A percentile compares a stretch with the other conserved stretches of the same genome.
phyloP scores from a whole-genome alignment of 2,797 vertebrate species.

The Clarias fuscus region DNA sequence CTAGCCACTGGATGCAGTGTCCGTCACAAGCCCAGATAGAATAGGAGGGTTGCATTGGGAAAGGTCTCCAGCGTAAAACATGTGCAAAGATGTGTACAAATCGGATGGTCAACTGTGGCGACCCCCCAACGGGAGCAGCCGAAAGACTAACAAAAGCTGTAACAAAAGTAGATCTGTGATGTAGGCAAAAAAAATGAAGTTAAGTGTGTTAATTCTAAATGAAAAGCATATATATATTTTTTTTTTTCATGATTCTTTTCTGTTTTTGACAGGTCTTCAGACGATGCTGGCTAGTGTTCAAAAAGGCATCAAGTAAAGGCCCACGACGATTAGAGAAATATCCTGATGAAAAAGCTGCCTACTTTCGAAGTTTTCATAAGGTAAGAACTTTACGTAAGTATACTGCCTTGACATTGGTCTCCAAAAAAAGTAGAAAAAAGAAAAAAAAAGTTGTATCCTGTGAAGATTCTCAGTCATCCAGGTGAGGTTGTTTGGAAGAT shows the following conservation, averaged over 20 bases:
- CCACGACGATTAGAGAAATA: conserved; percentile 96
- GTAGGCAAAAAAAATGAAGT: background rate
- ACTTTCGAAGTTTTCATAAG: conserved; percentile 98
- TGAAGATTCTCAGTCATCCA: too few relatives aligned
- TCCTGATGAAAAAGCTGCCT: conserved; percentile 97
- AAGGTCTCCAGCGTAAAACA: too few relatives aligned
- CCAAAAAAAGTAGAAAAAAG: too few relatives aligned
- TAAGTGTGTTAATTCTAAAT: background rate
- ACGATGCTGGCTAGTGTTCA: conserved; percentile 97
- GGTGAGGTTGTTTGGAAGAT: too few relatives aligned
- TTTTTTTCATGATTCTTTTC: background rate
- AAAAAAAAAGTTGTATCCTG: too few relatives aligned
- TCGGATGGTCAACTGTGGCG: too few relatives aligned
- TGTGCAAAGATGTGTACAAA: too few relatives aligned
- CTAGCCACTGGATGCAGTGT: too few relatives aligned
- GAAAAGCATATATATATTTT: background rate
- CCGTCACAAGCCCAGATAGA: too few relatives aligned
- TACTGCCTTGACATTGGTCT: conserved; percentile 54
- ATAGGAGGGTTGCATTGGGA: too few relatives aligned
- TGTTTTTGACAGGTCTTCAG: conserved; percentile 85
- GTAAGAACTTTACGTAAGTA: conserved; percentile 62
- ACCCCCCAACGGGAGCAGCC: too few relatives aligned
- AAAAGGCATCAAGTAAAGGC: conserved; percentile 98
- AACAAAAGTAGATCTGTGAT: background rate
- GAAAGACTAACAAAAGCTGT: background rate